Percentiles rank a stretch among this genome's conserved stretches.
These are phyloP conservation scores for Zaprionus capensis DNA, from an alignment of 1,140 invertebrate species.

Conservation along the genomic window DNA sequence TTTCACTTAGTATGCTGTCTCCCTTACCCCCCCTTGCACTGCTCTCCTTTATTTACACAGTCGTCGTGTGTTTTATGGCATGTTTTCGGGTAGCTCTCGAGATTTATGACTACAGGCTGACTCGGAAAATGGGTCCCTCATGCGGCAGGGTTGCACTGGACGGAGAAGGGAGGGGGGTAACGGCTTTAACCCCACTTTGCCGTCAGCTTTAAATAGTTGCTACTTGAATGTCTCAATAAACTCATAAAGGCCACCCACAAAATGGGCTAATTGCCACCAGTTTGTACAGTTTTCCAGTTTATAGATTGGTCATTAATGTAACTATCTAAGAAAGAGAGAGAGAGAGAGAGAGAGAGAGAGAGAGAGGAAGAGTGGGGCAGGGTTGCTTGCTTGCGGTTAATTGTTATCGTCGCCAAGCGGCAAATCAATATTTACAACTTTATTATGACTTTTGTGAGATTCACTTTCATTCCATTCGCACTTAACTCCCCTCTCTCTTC, in stretches of 20 bases:
- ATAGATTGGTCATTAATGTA: conserved; percentile 40
- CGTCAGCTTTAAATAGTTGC: conserved; percentile 55
- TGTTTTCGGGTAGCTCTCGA: conserved; percentile 61
- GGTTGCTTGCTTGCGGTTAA: conserved; percentile 30
- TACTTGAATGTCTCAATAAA: conserved; percentile 62
- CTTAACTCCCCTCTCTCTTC: conserved; percentile 31
- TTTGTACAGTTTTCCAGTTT: conserved; percentile 31
- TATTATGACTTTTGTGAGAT: conserved; percentile 60
- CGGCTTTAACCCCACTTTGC: conserved; percentile 62
- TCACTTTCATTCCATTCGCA: conserved; percentile 18
- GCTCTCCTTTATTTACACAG: conserved; percentile 72
- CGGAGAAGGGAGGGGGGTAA: conserved; percentile 5
- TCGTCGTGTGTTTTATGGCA: conserved; percentile 80
- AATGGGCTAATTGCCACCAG: conserved; percentile 27
- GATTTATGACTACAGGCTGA: conserved; percentile 52
- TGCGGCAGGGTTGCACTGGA: not conserved
- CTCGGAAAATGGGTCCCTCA: conserved; percentile 20
- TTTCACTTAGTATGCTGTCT: not conserved
- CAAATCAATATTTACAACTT: conserved; percentile 74
- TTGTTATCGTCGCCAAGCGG: conserved; percentile 26
- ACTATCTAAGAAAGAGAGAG: conserved; percentile 25
- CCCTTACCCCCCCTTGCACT: conserved; percentile 10
- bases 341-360: conserved; percentile 14
- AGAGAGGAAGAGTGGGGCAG: conserved; percentile 12
- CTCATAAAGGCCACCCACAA: conserved; percentile 29